phyloP scores from a whole-genome alignment of 30 jellyfish, hydroid and myxozoan species.

The Catostylus mosaicus region DNA sequence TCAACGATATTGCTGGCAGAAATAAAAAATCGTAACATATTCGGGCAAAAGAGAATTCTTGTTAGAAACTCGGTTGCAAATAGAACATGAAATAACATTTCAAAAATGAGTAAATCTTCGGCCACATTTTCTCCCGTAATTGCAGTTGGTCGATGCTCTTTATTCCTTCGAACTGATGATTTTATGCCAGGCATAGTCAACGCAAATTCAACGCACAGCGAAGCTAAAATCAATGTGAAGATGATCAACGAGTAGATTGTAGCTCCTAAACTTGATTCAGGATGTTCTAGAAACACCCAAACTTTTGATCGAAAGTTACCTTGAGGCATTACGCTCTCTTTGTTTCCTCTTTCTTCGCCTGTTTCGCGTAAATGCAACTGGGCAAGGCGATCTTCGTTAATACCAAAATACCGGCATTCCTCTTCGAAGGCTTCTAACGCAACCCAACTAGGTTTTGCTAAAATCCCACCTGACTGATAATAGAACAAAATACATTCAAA shows the following conservation, averaged over 20 bases:
- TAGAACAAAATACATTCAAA: constrained; percentile 55
- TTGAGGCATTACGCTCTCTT: background rate
- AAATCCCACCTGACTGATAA: constrained; percentile 77
- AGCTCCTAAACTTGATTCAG: constrained; percentile 41
- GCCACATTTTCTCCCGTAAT: background rate
- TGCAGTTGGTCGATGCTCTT: background rate
- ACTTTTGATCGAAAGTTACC: constrained; percentile 11
- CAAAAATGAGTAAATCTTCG: background rate
- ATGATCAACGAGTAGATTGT: constrained; percentile 36
- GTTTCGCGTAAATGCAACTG: constrained; percentile 37
- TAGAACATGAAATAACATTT: constrained; percentile 17
- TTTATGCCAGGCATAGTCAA: constrained; percentile 41
- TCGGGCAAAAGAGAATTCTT: constrained; percentile 46
- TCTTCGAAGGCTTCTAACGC: constrained; percentile 55
- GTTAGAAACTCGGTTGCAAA: constrained; percentile 55
- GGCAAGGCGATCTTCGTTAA: constrained; percentile 42
- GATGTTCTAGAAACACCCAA: constrained; percentile 62
- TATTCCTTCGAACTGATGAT: background rate
- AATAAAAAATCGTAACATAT: constrained; percentile 24
- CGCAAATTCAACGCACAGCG: constrained; percentile 44
- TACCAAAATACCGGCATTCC: constrained; percentile 71
- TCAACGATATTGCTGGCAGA: constrained; percentile 47
- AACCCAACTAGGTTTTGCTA: constrained; percentile 52
- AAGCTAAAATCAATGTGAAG: constrained; percentile 1
- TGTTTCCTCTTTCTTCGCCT: background rate